Base-by-base conservation (phyloP, 2,797 vertebrate genomes). In the Pseudochirops corinnae region DNA sequence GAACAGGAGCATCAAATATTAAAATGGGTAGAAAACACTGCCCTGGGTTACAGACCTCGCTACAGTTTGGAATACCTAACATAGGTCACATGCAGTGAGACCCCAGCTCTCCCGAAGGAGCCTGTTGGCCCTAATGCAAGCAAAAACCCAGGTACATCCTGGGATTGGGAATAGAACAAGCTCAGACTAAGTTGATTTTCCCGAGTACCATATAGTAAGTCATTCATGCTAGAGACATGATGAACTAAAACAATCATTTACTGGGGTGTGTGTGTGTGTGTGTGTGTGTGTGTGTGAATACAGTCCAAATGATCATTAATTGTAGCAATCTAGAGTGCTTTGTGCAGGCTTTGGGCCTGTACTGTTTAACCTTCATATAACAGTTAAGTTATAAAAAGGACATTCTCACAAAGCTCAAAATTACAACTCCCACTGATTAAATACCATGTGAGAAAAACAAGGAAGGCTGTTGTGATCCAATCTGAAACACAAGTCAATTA, bases 371-470 rank as follows among this genome's bases (percentile, higher is more conserved):
- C 95, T 97, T 93, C 97, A 97, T 16, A 0, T 94, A 98, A 97
- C 46, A 95, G 94, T 97, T 96, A 90, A 96, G 92, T 94, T 98
- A 96, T 92, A 92, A 97, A 96, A 82, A 98, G 97, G 97, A 98
- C 97, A 97, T 97, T 98, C 98, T 97, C 96, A 96, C 67, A 96
- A 98, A 96, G 97, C 95, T 97, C 98, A 97, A 98, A 98, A 98
- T 98, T 95, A 95, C 91, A 97, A 97, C 95, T 95, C 95, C 98
- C 98, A 97, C 96, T 97, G 98, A 98, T 98, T 98, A 98, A 98
- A 98, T 98, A 98, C 94, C 94, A 97, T 95, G 94, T 97, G 98
- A 98, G 98, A 98, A 94, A 98, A 98, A 98, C 96, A 98, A 97
- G 97, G 97, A 98, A 95, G 96, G 96, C 97, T 94, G 98, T 97